Evolutionary conservation across 2,797 vertebrate genomes (phyloP), one percentile per base, ranked within the genome.

Genomic region (Rhincodon typus): DNA sequence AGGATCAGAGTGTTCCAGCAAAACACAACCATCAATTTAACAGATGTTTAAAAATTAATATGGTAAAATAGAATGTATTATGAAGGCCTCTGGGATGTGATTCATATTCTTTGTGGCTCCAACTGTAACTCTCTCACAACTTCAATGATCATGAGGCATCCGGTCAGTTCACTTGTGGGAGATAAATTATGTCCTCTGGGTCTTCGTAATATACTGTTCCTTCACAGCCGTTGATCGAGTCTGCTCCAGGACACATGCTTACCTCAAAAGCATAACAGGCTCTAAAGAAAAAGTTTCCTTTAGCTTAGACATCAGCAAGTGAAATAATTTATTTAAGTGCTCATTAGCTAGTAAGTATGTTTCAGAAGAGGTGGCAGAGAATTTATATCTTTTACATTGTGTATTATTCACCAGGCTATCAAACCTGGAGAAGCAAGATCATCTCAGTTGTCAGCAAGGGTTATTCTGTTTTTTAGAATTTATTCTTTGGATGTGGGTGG

Each of bases 151-250:
- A 93, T 93, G 66, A 69, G 90, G 25, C 69, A 69, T 93, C 90
- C n/a, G 90, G 90, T 93, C 90, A 93, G 90, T 93, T 93, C 66
- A 93, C 62, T 93, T 93, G 90, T 93, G 62, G n/a, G n/a, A 38
- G 38, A 93, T 93, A 93, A 93, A 93, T 93, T 69, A 93, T 93
- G 27, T 25, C 70, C 72, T 46, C 46, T 95, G 94, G 94, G 94
- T 74, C 94, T 95, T 30, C 15, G 77, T 95, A 95, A 95, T 53
- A 42, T 95, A 74, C 94, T 27, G 25, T 94, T 94, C 46, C 19
- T 50, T 94, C 72, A 74, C 69, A 94, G 94, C 69, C 66, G n/a
- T 66, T 69, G n/a, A 93, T 69, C 66, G n/a, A 69, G n/a, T 93
- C 19, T 42, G 21, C 90, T 93, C 62, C 90, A 67, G 62, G 25